Evolutionary conservation across 2,888 invertebrate genomes (phyloP).

Genomic region (Heteropelma amictum): DNA sequence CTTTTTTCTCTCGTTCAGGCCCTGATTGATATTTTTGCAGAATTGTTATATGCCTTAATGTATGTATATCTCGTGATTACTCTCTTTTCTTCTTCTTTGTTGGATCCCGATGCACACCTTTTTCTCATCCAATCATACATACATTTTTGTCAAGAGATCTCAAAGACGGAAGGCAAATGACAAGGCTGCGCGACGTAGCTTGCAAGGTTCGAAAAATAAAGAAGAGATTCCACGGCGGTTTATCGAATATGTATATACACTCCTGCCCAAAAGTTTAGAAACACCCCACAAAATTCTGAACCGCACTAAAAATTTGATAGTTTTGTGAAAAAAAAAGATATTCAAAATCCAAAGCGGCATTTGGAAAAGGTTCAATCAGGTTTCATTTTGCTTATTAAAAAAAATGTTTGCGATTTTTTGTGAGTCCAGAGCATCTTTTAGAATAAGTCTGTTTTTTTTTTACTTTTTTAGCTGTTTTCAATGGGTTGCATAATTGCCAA

Average conservation of each 20-base stretch:
- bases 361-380: too few relatives aligned
- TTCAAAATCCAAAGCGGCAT: too few relatives aligned
- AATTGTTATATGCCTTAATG: conserved; percentile 1
- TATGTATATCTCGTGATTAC: conserved; percentile 22
- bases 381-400: too few relatives aligned
- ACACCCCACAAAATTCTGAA: too few relatives aligned
- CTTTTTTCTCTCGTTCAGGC: conserved; percentile 26
- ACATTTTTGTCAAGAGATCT: not conserved
- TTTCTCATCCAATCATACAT: conserved; percentile 31
- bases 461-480: too few relatives aligned
- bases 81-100: conserved; percentile 33
- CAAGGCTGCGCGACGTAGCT: conserved; percentile 5
- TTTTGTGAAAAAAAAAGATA: too few relatives aligned
- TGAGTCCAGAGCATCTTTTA: too few relatives aligned
- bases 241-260: not conserved
- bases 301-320: too few relatives aligned
- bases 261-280: too few relatives aligned
- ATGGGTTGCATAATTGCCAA: too few relatives aligned
- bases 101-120: conserved; percentile 24
- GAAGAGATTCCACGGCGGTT: not conserved
- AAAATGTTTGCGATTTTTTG: too few relatives aligned
- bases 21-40: conserved; percentile 7
- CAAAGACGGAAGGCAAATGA: conserved; percentile 15
- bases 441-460: too few relatives aligned
- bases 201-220: not conserved